Base-by-base conservation (phyloP, 2,797 vertebrate genomes). In the Ceryle rudis region DNA sequence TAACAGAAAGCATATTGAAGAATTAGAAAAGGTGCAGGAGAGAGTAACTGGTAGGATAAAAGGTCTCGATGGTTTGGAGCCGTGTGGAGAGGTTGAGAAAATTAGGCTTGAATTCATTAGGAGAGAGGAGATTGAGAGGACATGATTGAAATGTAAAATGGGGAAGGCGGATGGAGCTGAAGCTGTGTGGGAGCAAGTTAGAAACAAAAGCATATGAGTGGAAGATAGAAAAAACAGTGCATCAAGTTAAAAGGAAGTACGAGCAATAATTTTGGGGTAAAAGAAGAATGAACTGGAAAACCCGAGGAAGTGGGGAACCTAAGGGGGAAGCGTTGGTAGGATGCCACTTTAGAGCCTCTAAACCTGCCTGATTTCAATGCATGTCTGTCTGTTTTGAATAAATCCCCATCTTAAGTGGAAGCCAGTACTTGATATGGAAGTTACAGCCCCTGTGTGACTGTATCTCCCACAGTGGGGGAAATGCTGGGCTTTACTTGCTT, bases 111-210 rank as follows among this genome's bases (percentile, higher is more conserved):
- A 84, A 92, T 90, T 90, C 71, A 92, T 96, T 81, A 92, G 86
- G 73, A 95, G 78, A 46, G 11, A 31, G 14, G 70, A 94, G 90
- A 95, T 93, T 77, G 57, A 69, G 39, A 73, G 41, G 49, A 72
- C 66, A 81, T 69, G 87, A 96, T 39, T 94, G 81, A 90, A 95
- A 91, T 93, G 41, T 94, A 52, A 88, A 92, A 81, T 44, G n/a
- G 75, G 58, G 49, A 94, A 44, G 64, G 54, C 52, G 26, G 64
- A 72, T 69, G 31, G 72, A 91, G 42, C 25, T 0, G 1, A 83
- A 95, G 62, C 23, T 80, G 72, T 52, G 39, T 44, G 52, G 83
- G 47, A 94, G 23, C 41, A 67, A 70, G 65, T 66, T 61, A 55
- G 79, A 85, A 94, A 89, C 18, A 35, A 51, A 35, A 82, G 35